A percentile compares a stretch with the other conserved stretches of the same genome.
Conservation (phyloP, 2,113 vertebrate genomes). For the Haemorhous mexicanus region DNA sequence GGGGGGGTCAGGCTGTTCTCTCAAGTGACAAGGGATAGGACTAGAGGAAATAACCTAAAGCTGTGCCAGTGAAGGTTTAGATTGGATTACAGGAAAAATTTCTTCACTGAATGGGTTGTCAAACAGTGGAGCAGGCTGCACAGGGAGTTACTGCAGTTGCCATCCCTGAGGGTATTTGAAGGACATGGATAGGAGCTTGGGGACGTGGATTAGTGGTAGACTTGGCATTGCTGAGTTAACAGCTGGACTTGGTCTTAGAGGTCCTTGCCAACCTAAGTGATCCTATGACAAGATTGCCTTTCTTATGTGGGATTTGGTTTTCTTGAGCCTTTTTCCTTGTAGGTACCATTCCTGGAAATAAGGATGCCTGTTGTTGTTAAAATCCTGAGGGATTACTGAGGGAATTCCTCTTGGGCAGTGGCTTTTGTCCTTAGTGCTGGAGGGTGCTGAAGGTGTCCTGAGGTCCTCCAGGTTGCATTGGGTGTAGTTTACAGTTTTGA, state of each 20-base stretch:
- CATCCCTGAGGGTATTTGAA: neutral
- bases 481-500: neutral
- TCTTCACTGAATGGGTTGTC: neutral
- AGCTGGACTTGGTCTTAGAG: neutral
- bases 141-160: neutral
- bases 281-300: neutral
- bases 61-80: neutral
- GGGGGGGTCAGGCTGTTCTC: neutral
- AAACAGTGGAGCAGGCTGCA: neutral
- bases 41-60: neutral
- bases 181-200: accelerated
- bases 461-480: neutral
- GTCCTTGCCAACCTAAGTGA: neutral
- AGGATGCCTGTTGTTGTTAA: neutral
- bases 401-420: neutral
- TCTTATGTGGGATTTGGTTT: neutral
- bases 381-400: neutral
- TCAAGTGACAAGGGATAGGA: neutral
- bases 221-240: neutral
- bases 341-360: neutral
- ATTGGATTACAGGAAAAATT: neutral
- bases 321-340: neutral
- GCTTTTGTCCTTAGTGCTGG: neutral
- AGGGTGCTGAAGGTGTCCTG: neutral
- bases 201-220: neutral